Evolutionary conservation across 2,113 vertebrate species (phyloP).

Genomic region (Lepus americanus): DNA sequence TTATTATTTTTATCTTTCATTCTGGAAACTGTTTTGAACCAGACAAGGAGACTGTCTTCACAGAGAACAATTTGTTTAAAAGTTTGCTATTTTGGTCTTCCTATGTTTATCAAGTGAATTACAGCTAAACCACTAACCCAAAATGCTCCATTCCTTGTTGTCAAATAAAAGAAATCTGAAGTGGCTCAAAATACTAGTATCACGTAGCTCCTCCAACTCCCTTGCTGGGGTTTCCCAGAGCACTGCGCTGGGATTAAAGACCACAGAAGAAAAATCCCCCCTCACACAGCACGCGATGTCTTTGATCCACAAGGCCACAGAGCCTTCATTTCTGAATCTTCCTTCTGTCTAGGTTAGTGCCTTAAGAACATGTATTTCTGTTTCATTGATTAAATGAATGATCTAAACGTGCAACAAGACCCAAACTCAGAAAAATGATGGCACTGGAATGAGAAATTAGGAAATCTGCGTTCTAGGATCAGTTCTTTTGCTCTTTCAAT

Average conservation of each 20-base stretch:
- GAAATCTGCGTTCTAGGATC: not conserved
- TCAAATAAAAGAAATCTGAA: not conserved
- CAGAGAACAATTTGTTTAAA: constrained; percentile 13
- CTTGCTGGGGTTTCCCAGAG: not conserved
- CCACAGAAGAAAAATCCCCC: not conserved
- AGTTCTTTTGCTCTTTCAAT: not conserved
- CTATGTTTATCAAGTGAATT: not conserved
- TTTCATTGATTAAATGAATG: not conserved
- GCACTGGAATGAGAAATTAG: not conserved
- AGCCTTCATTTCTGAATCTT: not conserved
- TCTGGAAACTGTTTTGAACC: constrained; percentile 29
- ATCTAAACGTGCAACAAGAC: not conserved
- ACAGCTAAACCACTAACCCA: not conserved
- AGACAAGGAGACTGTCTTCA: not conserved
- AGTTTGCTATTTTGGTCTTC: constrained; percentile 22
- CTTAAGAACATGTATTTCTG: not conserved
- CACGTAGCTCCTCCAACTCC: not conserved
- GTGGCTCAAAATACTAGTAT: not conserved
- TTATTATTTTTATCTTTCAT: not conserved
- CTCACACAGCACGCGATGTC: not conserved
- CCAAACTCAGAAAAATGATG: constrained; percentile 1
- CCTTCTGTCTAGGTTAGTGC: not conserved
- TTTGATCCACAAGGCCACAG: not conserved
- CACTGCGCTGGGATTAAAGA: constrained; percentile 3
- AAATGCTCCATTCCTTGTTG: not conserved